Evolutionary conservation across 1,140 invertebrate genomes (phyloP).

Genomic region (Trachymyrmex cornetzi): DNA sequence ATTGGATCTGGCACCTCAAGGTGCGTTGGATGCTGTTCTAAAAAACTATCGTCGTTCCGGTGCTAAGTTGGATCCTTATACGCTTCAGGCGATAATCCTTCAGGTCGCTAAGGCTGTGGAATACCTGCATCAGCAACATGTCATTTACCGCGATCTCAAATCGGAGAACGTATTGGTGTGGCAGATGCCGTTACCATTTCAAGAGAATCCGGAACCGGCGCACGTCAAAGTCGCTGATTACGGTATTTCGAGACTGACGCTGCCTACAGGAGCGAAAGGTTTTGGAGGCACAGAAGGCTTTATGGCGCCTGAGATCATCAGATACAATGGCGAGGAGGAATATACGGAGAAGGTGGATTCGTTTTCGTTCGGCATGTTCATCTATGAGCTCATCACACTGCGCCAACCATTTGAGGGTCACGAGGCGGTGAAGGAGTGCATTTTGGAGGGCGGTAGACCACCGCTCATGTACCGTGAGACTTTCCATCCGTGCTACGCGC

Average conservation of each 20-base stretch:
- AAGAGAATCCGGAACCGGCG: constrained; percentile 89
- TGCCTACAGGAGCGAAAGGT: constrained; percentile 97
- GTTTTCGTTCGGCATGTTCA: constrained; percentile 99
- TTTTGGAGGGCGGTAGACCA: constrained; percentile 97
- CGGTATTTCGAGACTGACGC: constrained; percentile 95
- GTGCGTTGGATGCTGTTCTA: constrained; percentile 94
- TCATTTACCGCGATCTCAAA: constrained; percentile 99
- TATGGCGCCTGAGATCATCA: constrained; percentile 99
- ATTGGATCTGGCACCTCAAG: constrained; percentile 96
- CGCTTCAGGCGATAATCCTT: constrained; percentile 94
- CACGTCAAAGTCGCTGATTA: constrained; percentile 98
- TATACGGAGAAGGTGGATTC: constrained; percentile 99
- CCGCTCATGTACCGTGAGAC: constrained; percentile 93
- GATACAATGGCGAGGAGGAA: constrained; percentile 99
- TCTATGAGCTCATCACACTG: constrained; percentile 98
- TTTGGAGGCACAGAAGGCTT: constrained; percentile 99
- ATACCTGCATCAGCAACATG: constrained; percentile 97
- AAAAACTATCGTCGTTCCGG: constrained; percentile 94
- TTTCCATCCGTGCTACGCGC: constrained; percentile 95
- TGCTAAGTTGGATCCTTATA: constrained; percentile 92
- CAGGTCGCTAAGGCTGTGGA: constrained; percentile 98
- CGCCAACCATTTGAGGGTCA: constrained; percentile 98
- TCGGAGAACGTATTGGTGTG: constrained; percentile 99
- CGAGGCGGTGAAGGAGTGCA: constrained; percentile 98
- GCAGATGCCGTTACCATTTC: constrained; percentile 94